Evolutionary conservation across 1,140 invertebrate species (phyloP), one percentile per base, ranked within the genome.

Genomic region (Rhagoletis pomonella): DNA sequence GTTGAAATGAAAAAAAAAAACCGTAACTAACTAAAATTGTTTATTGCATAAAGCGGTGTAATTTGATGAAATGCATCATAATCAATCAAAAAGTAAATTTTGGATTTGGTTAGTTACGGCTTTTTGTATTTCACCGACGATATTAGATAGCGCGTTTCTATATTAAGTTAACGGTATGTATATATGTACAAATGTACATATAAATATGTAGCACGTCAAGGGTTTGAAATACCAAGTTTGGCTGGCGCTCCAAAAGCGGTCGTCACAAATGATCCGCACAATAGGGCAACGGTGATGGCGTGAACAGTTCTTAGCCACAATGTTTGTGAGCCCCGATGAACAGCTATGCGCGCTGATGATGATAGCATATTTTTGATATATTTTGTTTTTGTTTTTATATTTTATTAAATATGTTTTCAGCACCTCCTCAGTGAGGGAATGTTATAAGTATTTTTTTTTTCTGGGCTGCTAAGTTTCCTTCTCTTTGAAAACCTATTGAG

Each of bases 191-290:
- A 64, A 29, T 6, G 29, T 19, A 47, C 29, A 14, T 14, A 58
- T 59, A 60, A 44, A 86, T 65, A 86, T 17, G 3, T 14, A 44
- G 29, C 39, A 60, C 10, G 12, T 39, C 12, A 85, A 85, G 39
- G n/a, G 42, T 58, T 55, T 29, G 5, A 85, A 60, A 86, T 86
- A 86, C 86, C 86, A 67, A 86, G 86, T 67, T 65, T 86, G 42
- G 86, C 86, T 14, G 86, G 86, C 7, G 86, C 86, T 86, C 86
- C 86, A 17, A 62, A 47, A 17, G 44, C 86, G 17, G 29, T 9
- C n/a, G 1, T 44, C 42, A 69, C 62, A 69, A 69, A 60, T 60
- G 58, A 85, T 3, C 84, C 84, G 44, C 84, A 67, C 86, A 55
- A 69, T 12, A 85, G 44, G 3, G 44, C 29, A 50, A 55, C n/a